phyloP scores from a whole-genome alignment of 2,113 vertebrate species.

The Pelecanoides urinatrix region DNA sequence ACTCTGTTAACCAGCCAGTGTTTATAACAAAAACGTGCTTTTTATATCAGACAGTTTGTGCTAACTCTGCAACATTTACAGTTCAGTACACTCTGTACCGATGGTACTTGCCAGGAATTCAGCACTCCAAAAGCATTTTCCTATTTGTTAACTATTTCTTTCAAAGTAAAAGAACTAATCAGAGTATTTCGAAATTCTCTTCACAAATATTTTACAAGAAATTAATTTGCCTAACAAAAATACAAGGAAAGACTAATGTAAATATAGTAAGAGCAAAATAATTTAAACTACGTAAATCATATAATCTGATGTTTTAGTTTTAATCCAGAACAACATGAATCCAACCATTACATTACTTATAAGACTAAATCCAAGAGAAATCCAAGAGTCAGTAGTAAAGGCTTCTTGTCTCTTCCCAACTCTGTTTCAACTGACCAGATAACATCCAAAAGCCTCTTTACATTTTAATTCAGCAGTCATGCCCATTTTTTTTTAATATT shows the following conservation, averaged over 20 bases:
- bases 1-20: constrained; percentile 35
- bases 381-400: neutral
- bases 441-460: neutral
- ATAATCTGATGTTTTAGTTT: neutral
- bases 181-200: neutral
- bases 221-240: neutral
- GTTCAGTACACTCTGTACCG: constrained; percentile 65
- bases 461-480: neutral
- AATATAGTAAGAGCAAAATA: neutral
- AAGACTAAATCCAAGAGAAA: neutral
- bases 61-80: constrained; percentile 64
- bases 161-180: constrained; percentile 8
- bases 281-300: neutral
- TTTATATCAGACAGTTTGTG: constrained; percentile 61
- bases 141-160: constrained; percentile 56
- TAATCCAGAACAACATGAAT: neutral
- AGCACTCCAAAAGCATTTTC: constrained; percentile 15
- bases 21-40: constrained; percentile 65
- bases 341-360: neutral
- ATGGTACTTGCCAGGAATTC: constrained; percentile 55
- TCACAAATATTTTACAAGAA: neutral
- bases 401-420: neutral
- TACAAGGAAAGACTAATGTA: neutral
- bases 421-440: neutral
- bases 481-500: fast-evolving